A percentile compares a stretch with the other conserved stretches of the same genome.
phyloP scores from a whole-genome alignment of 2,113 vertebrate species.

The Oreochromis niloticus region DNA sequence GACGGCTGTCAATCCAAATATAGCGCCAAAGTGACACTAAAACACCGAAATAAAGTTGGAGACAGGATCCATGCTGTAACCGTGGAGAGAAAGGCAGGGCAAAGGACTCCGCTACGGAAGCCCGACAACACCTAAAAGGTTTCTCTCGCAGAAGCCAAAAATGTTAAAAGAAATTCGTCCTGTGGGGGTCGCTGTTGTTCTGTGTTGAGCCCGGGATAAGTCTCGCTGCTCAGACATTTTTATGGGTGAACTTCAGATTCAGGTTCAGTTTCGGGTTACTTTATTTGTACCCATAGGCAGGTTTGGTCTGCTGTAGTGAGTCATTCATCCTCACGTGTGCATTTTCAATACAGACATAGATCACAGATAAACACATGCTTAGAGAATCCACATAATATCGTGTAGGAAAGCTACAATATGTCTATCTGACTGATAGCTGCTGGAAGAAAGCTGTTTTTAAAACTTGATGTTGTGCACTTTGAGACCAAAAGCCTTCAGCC shows the following conservation, averaged over 20 bases:
- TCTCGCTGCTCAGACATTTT: not conserved
- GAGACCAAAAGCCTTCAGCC: not conserved
- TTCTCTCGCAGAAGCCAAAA: rapidly evolving
- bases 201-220: not conserved
- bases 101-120: constrained; percentile 32
- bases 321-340: not conserved
- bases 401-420: not conserved
- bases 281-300: not conserved
- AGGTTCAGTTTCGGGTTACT: not conserved
- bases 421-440: not conserved
- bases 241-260: not conserved
- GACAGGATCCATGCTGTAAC: constrained; percentile 38
- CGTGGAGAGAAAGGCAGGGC: not conserved
- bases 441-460: not conserved
- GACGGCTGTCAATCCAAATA: not conserved
- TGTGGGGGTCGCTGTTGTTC: constrained; percentile 12
- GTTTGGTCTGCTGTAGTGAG: not conserved
- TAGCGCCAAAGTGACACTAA: not conserved
- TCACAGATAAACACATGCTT: not conserved
- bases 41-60: constrained; percentile 52
- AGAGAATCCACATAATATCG: not conserved
- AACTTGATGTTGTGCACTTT: not conserved
- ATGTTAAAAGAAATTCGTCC: not conserved
- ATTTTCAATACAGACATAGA: not conserved
- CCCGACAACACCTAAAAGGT: not conserved